Evolutionary conservation across 2,888 invertebrate genomes (phyloP), one percentile per base, ranked within the genome.

Genomic region (Beris morrisii): DNA sequence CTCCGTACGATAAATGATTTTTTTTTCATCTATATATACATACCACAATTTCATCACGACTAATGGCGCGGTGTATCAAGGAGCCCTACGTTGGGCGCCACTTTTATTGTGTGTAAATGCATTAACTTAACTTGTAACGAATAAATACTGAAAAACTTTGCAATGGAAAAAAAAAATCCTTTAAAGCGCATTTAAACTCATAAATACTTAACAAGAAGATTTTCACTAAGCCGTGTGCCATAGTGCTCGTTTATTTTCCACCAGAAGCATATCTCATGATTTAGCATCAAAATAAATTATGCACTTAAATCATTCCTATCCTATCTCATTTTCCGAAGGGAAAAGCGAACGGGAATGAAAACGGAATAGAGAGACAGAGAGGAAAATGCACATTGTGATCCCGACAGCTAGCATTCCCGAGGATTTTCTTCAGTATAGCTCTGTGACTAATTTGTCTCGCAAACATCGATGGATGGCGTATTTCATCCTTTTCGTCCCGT

Each of bases 211-310:
- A 65, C 65, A 58, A 58, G 52, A 15, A 65, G 58, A 65, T 65
- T 58, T 45, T 28, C 65, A 52, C 65, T 65, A 53, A 65, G 52
- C 52, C 58, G 32, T 56, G 13, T 65, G 50, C 58, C 45, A 58
- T 48, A 44, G 15, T 48, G 57, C 45, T 65, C 48, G 53, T 56
- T 65, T 58, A 53, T 53, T 22, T 28, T 45, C 46, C 31, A 30
- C 28, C 46, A 45, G 28, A 22, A 43, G 30, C 32, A 56, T 67
- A 57, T 64, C 56, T 67, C 63, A 67, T 63, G 67, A 67, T 67
- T 67, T 63, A 63, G 64, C 67, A 63, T 67, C 67, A 56, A 64
- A 64, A 67, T 67, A 67, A 64, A 67, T 67, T 64, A 61, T 64
- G 57, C 56, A 56, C 63, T 67, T 67, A 67, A 67, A 67, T 67